Base-by-base conservation (phyloP, 92 coral and sea anemone species). In the Pocillopora meandrina region DNA sequence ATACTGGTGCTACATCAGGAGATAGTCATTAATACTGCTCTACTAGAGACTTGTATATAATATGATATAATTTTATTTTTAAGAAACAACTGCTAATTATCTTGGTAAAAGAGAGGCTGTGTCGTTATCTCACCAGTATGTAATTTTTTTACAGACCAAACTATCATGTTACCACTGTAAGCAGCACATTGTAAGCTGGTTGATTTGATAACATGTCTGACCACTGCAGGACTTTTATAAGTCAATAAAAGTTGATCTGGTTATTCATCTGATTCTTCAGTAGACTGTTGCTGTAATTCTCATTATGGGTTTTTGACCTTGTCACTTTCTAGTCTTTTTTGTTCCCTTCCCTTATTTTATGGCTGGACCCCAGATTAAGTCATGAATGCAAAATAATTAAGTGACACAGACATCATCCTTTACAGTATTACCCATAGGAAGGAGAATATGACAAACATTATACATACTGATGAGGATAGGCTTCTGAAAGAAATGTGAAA, bases 11-110 rank as follows among this genome's bases (percentile, higher is more conserved):
- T 47, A 2, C 18, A 56, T 56, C 21, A 56, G 18, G 23, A 56
- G 58, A 65, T 66, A 63, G 60, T 67, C 26, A 71, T 55, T 62
- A 74, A 74, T 15, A 74, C 26, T 52, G 52, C 21, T 20, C 31
- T 17, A 59, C 17, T 0, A 71, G 61, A 35, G 77, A 71, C 58
- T 35, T 81, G 85, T 81, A 71, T 55, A 81, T 81, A 81, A 19
- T 56, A 61, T 6, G 6, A 42, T 42, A n/a, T 33, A 81, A 71
- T 81, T 81, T 81, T 58, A 81, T 71, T 81, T 81, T 81, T 81
- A 59, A 81, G 26, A 58, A 16, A 64, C 61, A 35, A 18, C 36
- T 59, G 56, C 62, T 16, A 31, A 57, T 23, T 63, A 59, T 71
- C 77, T 71, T 81, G 77, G 20, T 59, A 58, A 16, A 55, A 61